Conservation (phyloP, 2,888 invertebrate species). For the Hyposoter didymator region DNA sequence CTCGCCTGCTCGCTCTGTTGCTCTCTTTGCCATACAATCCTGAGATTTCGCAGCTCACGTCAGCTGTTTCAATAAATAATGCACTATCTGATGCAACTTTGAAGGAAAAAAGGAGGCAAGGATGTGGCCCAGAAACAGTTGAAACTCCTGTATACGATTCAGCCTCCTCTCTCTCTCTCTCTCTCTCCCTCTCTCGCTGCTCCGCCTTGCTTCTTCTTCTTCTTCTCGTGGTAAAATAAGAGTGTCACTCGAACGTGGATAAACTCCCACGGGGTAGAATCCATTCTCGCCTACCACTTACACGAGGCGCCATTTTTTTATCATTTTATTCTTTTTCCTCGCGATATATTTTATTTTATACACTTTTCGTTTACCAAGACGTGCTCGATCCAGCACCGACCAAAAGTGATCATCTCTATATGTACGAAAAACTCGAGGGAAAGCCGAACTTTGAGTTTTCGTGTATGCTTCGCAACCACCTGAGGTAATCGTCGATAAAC, state of each 20-base stretch:
- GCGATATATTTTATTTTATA: conserved; percentile 26
- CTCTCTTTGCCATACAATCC: background rate
- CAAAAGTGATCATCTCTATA: background rate
- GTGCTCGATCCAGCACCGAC: background rate
- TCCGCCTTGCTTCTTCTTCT: background rate
- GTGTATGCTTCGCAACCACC: conserved; percentile 24
- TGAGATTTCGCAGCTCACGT: conserved; percentile 60
- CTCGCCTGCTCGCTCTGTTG: background rate
- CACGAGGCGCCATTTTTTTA: conserved; percentile 43
- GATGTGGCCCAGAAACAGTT: conserved; percentile 43
- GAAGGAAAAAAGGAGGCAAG: background rate
- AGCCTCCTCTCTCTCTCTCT: conserved; percentile 16
- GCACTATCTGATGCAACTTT: conserved; percentile 35
- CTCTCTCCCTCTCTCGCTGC: conserved; percentile 10
- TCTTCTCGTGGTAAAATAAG: conserved; percentile 39
- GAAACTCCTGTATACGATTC: conserved; percentile 24
- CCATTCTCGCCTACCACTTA: conserved; percentile 50
- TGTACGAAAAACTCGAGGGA: background rate
- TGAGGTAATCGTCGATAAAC: conserved; percentile 62
- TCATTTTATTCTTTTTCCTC: conserved; percentile 40
- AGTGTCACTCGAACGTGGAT: conserved; percentile 56
- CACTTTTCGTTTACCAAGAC: conserved; percentile 8
- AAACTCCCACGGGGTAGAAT: conserved; percentile 46
- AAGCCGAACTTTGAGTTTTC: conserved; percentile 11
- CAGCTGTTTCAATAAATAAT: conserved; percentile 68